Conservation (phyloP, 2,888 invertebrate species). For the Xanthorhoe designata region DNA sequence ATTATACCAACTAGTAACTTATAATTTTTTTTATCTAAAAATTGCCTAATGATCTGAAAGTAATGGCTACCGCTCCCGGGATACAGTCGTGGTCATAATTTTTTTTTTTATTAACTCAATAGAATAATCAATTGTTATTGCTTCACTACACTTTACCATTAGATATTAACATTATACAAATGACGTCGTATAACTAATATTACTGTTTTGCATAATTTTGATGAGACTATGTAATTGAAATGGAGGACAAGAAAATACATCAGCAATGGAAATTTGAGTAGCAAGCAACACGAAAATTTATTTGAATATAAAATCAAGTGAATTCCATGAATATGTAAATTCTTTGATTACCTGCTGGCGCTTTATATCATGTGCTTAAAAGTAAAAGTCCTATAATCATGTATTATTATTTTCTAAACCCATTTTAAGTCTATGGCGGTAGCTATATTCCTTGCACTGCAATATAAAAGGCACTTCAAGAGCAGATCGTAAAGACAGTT, state of each 20-base stretch:
- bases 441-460: too few relatives aligned
- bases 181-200: slow-evolving; percentile 5
- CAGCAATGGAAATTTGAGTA: slow-evolving; percentile 12
- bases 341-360: slow-evolving; percentile 48
- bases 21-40: too few relatives aligned
- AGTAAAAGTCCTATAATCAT: background rate
- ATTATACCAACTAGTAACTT: too few relatives aligned
- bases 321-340: slow-evolving; percentile 50
- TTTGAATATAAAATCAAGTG: slow-evolving; percentile 19
- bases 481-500: too few relatives aligned
- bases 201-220: slow-evolving; percentile 12
- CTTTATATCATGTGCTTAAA: background rate
- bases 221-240: slow-evolving; percentile 6
- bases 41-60: too few relatives aligned
- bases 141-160: background rate
- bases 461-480: too few relatives aligned
- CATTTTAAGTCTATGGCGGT: too few relatives aligned
- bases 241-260: slow-evolving; percentile 15
- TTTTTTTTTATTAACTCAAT: background rate
- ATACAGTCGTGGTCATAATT: too few relatives aligned
- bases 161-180: background rate
- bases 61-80: too few relatives aligned
- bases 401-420: too few relatives aligned
- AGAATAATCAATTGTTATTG: background rate
- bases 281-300: slow-evolving; percentile 14